These are phyloP conservation scores for Cerastis leucographa DNA, from an alignment of 2,888 invertebrate species.

Conservation along the genomic window DNA sequence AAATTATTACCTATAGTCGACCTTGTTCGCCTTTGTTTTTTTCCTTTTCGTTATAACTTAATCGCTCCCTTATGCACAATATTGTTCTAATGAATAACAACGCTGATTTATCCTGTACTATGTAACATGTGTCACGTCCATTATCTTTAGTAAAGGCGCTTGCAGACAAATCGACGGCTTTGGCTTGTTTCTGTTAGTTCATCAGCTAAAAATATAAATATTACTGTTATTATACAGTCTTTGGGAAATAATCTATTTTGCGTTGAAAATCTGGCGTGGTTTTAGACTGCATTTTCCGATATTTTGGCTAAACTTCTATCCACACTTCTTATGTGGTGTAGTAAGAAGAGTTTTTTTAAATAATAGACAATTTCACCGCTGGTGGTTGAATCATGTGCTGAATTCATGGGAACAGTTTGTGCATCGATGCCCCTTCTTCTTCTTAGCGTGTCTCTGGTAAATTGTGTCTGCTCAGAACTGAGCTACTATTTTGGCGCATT, in stretches of 20 bases:
- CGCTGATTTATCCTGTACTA: constrained; percentile 58
- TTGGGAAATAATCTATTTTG: background rate
- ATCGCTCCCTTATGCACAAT: constrained; percentile 32
- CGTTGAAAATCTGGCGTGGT: background rate
- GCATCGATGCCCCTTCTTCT: background rate
- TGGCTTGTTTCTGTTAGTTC: constrained; percentile 1
- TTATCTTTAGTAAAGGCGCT: constrained; percentile 35
- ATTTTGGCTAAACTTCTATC: background rate
- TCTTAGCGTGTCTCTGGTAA: too few species aligned
- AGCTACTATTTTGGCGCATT: too few species aligned
- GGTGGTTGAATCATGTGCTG: background rate
- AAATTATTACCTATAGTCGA: background rate
- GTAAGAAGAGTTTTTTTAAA: background rate
- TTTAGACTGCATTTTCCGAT: background rate
- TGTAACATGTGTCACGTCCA: constrained; percentile 54
- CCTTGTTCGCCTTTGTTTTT: constrained; percentile 45
- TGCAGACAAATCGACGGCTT: constrained; percentile 11
- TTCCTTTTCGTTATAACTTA: constrained; percentile 39
- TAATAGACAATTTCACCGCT: background rate
- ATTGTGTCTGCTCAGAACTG: too few species aligned
- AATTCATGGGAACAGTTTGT: background rate
- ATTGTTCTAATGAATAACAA: constrained; percentile 55
- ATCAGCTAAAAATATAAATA: constrained; percentile 5
- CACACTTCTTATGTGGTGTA: background rate
- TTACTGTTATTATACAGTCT: background rate